Evolutionary conservation across 2,113 vertebrate species (phyloP).

Genomic region (Sceloporus tristichus): DNA sequence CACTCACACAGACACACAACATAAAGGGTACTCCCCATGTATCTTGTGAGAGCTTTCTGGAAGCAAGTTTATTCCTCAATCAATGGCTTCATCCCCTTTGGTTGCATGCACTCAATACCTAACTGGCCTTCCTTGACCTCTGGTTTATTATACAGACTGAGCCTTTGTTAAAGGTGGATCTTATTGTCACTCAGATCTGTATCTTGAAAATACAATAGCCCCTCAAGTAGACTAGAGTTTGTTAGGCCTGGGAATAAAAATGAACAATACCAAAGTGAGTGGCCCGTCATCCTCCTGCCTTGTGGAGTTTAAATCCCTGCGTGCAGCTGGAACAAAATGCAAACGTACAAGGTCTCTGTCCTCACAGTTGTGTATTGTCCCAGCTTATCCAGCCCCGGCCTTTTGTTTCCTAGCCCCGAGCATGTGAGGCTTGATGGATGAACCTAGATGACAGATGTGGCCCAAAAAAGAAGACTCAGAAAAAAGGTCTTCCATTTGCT

Average conservation of each 20-base stretch:
- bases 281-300: not conserved
- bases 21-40: too few species aligned
- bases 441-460: not conserved
- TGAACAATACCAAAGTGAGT: not conserved
- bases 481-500: not conserved
- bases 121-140: not conserved
- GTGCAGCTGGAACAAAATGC: not conserved
- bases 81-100: not conserved
- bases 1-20: too few species aligned
- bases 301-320: not conserved
- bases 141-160: not conserved
- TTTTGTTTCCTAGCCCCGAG: not conserved
- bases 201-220: not conserved
- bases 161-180: not conserved
- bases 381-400: not conserved
- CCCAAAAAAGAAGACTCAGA: not conserved
- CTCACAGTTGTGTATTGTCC: too few species aligned
- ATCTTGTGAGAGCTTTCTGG: too few species aligned
- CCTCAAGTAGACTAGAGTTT: not conserved
- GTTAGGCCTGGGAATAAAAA: not conserved
- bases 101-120: not conserved
- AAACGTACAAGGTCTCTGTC: not conserved
- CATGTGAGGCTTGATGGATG: not conserved
- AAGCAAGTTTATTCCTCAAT: not conserved
- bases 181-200: not conserved